Base-by-base conservation (phyloP, 2,113 vertebrate species). In the Pleuronectes platessa region DNA sequence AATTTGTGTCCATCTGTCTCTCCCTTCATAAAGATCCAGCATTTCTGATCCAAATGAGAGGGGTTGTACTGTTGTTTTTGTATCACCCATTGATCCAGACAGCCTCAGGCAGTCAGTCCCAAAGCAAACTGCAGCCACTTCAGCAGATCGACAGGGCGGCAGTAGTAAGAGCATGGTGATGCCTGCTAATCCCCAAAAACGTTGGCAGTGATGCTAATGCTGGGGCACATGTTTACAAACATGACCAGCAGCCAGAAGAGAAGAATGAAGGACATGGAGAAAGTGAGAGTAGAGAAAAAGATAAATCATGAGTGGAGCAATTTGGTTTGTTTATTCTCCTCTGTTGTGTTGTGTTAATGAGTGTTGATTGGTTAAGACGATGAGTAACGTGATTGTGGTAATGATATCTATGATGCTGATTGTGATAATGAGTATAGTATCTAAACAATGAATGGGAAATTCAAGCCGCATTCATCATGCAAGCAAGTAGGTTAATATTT, bases 331-430 rank as follows among this genome's bases (percentile, higher is more conserved):
- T 27, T 35, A 11, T 23, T 45, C 2, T 40, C 35, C 15, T 59
- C 47, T 55, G 55, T 55, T 24, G 20, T 37, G 40, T 26, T 15
- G 59, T 21, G 24, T 71, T 61, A 40, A 64, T 59, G 31, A 49
- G 40, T 49, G 35, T 20, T 81, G 56, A 81, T 59, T 77, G 26
- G 47, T 65, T 54, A 61, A 61, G 42, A 60, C 14, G 18, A 31
- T 37, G 17, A 37, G 60, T 7, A 45, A 51, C 23, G 2, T 27
- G 53, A 78, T 60, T 75, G 56, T 40, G 7, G 15, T 35, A 61
- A 70, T 69, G 60, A 81, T 66, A 49, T 31, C 51, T 21, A n/a
- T 31, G 26, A 65, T 69, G 68, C 45, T 69, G 82, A 84, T 74
- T 71, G 51, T 35, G 17, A 76, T 55, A n/a, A 74, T 55, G 59